These are phyloP conservation scores for Illadopsis cleaveri DNA, from an alignment of 2,113 vertebrate species.

Conservation along the genomic window DNA sequence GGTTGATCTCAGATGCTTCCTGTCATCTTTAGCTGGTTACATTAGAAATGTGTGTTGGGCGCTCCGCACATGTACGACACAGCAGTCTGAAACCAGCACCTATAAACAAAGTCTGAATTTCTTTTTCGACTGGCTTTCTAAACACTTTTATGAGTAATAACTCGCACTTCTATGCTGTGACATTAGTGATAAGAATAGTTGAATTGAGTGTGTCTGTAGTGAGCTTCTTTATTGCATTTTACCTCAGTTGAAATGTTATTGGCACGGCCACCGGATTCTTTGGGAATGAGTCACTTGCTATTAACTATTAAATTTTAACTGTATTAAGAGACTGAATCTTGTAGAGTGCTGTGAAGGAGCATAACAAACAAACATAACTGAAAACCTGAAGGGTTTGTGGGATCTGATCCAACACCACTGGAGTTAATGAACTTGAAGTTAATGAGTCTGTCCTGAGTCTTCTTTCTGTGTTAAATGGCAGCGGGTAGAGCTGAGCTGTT, in stretches of 20 bases:
- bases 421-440: not conserved
- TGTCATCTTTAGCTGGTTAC: constrained; percentile 60
- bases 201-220: not conserved
- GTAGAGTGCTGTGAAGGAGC: not conserved
- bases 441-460: not conserved
- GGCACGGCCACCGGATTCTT: constrained; percentile 5
- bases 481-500: not conserved
- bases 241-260: not conserved
- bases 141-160: constrained; percentile 7
- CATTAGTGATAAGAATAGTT: not conserved
- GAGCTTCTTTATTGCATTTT: constrained; percentile 15
- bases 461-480: not conserved
- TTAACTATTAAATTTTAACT: constrained; percentile 65
- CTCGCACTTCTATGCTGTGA: not conserved
- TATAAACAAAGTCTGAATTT: not conserved
- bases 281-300: constrained; percentile 57
- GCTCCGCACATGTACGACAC: not conserved
- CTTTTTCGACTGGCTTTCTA: not conserved
- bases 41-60: constrained; percentile 49
- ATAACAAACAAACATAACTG: not conserved
- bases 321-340: not conserved
- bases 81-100: constrained; percentile 1
- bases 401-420: not conserved
- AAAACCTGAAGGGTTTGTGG: not conserved
- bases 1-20: constrained; percentile 76